Percentiles rank a stretch among this genome's conserved stretches.
Evolutionary conservation across 1,140 invertebrate species (phyloP).

Genomic region (Oedothorax gibbosus): DNA sequence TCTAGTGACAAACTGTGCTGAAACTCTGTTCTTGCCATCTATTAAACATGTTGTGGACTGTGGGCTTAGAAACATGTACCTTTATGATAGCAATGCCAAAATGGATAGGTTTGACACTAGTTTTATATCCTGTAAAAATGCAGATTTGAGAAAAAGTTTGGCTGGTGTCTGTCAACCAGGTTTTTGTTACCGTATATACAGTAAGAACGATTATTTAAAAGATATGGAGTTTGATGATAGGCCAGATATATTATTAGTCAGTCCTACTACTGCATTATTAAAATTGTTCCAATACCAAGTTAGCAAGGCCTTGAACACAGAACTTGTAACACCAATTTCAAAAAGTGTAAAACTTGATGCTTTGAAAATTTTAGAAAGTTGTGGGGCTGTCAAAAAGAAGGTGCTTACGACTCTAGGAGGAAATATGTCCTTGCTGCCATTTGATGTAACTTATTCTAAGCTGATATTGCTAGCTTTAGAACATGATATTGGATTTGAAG

Average conservation of each 20-base stretch:
- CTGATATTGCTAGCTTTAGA: slow-evolving; percentile 25
- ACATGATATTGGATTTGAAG: slow-evolving; percentile 23
- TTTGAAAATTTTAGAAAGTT: slow-evolving; percentile 13
- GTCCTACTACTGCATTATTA: slow-evolving; percentile 15
- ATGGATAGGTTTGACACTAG: neutral
- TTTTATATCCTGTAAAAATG: slow-evolving; percentile 23
- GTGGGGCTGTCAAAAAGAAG: slow-evolving; percentile 6
- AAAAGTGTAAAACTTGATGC: neutral
- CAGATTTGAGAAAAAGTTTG: slow-evolving; percentile 19
- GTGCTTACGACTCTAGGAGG: neutral
- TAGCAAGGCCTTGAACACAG: neutral
- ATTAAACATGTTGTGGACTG: slow-evolving; percentile 24
- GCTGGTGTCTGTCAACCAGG: slow-evolving; percentile 2
- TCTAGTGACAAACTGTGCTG: slow-evolving; percentile 4
- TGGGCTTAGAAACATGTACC: neutral
- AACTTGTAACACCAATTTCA: slow-evolving; percentile 18
- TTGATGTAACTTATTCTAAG: slow-evolving; percentile 13
- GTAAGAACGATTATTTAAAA: neutral
- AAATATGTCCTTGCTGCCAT: slow-evolving; percentile 21
- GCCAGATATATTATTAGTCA: slow-evolving; percentile 2
- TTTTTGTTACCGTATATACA: slow-evolving; percentile 36
- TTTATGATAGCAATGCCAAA: neutral
- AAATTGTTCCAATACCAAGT: slow-evolving; percentile 11
- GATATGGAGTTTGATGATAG: slow-evolving; percentile 15
- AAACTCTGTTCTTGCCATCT: slow-evolving; percentile 5